Percentiles rank a stretch among this genome's conserved stretches.
phyloP scores from a whole-genome alignment of 1,140 invertebrate species.

The Eueides isabella region DNA sequence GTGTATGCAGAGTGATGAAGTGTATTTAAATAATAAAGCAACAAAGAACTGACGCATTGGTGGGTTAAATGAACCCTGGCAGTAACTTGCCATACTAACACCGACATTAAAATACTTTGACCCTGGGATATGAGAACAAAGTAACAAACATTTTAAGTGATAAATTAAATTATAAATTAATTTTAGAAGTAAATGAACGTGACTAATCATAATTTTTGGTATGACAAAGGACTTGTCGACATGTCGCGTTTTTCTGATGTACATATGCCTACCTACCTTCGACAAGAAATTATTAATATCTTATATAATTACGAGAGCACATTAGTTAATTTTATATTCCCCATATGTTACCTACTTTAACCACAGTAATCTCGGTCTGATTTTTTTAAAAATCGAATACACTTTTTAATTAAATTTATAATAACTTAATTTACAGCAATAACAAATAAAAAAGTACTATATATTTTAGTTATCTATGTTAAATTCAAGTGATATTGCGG shows the following conservation, averaged over 20 bases:
- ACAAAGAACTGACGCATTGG: conserved; percentile 31
- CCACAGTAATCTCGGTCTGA: too few relatives aligned
- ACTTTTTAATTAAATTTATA: too few relatives aligned
- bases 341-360: too few relatives aligned
- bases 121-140: conserved; percentile 13
- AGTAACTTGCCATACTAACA: conserved; percentile 29
- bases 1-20: neutral
- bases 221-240: neutral
- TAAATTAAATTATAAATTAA: neutral
- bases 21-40: conserved; percentile 26
- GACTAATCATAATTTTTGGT: neutral
- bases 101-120: conserved; percentile 27
- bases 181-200: neutral
- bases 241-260: neutral
- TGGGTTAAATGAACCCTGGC: conserved; percentile 37
- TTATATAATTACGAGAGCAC: neutral
- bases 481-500: conserved; percentile 51
- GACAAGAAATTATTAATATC: neutral
- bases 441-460: too few relatives aligned
- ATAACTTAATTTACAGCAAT: too few relatives aligned
- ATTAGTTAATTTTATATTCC: neutral
- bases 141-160: neutral
- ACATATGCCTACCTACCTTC: conserved; percentile 9
- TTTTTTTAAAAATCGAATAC: too few relatives aligned
- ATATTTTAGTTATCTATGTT: too few relatives aligned